These are phyloP conservation scores for Vulpes lagopus DNA, from an alignment of 2,113 vertebrate genomes.

Conservation along the genomic window DNA sequence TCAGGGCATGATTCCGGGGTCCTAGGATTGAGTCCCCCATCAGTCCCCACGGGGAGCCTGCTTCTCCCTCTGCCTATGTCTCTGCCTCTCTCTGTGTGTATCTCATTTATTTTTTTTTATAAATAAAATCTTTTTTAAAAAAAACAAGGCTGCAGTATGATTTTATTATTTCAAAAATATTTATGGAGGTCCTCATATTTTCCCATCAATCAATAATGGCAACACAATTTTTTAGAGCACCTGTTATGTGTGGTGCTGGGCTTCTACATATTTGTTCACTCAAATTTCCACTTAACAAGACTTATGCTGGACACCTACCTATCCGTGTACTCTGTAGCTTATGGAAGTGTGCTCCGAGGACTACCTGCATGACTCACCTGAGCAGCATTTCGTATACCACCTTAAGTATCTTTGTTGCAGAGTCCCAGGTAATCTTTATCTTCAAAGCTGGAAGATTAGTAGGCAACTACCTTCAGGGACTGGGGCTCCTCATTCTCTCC, in stretches of 20 bases:
- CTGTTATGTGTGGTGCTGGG: background rate
- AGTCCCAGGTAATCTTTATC: background rate
- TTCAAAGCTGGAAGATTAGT: conserved; percentile 30
- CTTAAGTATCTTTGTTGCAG: background rate
- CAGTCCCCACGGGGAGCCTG: too few species aligned
- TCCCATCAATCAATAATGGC: conserved; percentile 27
- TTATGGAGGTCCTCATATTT: background rate
- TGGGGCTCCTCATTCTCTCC: background rate
- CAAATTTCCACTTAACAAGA: background rate
- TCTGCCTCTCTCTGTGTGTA: too few species aligned
- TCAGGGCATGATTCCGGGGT: too few species aligned
- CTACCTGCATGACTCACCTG: background rate
- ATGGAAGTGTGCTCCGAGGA: background rate
- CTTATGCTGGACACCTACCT: background rate
- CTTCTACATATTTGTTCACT: conserved; percentile 18
- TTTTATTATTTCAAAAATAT: conserved; percentile 51
- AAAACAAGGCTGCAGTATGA: background rate
- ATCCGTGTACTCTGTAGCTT: background rate
- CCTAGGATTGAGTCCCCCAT: too few species aligned
- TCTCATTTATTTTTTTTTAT: too few species aligned
- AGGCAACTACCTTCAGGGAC: background rate
- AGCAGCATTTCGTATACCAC: background rate
- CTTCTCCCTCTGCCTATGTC: too few species aligned
- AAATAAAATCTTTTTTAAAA: too few species aligned
- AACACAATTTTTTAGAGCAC: conserved; percentile 31